Evolutionary conservation across 2,113 vertebrate species (phyloP), one percentile per base, ranked within the genome.

Genomic region (Sphyrna mokarran): DNA sequence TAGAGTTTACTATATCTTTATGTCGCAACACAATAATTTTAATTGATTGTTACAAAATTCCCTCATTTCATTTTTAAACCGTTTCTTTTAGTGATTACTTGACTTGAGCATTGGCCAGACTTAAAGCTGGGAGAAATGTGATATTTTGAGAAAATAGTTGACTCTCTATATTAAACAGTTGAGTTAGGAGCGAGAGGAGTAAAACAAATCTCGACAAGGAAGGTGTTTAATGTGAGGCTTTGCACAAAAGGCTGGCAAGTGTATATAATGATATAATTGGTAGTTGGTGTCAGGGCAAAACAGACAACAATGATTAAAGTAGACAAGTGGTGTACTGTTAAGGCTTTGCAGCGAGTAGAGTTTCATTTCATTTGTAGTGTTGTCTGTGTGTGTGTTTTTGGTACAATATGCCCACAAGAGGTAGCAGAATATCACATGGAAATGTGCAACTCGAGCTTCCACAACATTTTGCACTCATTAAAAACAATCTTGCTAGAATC

Each of bases 291-390:
- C 61, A 93, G 66, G 89, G 18, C 61, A 93, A 93, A 93, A 37
- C 89, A 93, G 89, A 68, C 61, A 93, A 63, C n/a, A 66, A 93
- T 93, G n/a, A 91, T 91, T 91, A 93, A 93, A 58, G 33, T 58
- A 66, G 63, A 61, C 29, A 68, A 68, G n/a, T 66, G 7, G 7
- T 37, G 29, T 63, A 93, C 9, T 63, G 29, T 40, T 6, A 13
- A 18, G 33, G 3, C 29, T 63, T 1, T 91, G 58, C 87, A 63
- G 29, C 16, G 80, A 26, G 33, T 33, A 11, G 26, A 76, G 33
- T 13, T 76, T 33, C 72, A 9, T 9, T 13, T 76, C 10, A 33
- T 9, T 1, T 76, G 29, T 26, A 63, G 48, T 54, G 4, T 54
- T 54, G 48, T 54, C 2, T 54, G 48, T 3, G 6, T 9, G 70